Evolutionary conservation across 2,113 vertebrate species (phyloP).

Genomic region (Heterochromis multidens): DNA sequence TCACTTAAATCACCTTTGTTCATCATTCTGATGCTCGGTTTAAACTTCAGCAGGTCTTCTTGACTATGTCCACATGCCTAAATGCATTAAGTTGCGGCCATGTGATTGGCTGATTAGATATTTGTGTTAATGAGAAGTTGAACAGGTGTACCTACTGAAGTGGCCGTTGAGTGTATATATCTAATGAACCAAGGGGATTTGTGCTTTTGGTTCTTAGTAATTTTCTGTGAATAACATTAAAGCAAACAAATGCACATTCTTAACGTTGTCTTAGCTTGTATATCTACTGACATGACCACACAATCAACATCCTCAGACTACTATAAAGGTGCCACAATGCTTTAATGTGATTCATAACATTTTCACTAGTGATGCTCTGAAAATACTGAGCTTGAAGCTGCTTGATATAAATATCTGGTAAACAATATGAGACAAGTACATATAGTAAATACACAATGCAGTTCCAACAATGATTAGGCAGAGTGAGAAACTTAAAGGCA

Average conservation of each 20-base stretch:
- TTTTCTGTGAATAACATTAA: slow-evolving; percentile 18
- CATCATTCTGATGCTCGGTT: neutral
- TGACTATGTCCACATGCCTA: neutral
- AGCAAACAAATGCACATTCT: slow-evolving; percentile 21
- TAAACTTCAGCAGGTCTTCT: neutral
- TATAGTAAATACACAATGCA: slow-evolving; percentile 64
- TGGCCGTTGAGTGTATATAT: neutral
- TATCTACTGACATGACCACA: slow-evolving; percentile 23
- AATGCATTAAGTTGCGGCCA: neutral
- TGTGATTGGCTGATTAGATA: neutral
- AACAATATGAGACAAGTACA: slow-evolving; percentile 69
- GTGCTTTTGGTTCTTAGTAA: slow-evolving; percentile 32
- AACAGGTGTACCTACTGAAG: neutral
- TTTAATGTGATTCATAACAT: slow-evolving; percentile 69
- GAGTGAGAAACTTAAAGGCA: slow-evolving; percentile 47
- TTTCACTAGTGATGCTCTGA: slow-evolving; percentile 59
- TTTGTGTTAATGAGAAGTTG: neutral
- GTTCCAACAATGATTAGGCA: slow-evolving; percentile 58
- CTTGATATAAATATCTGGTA: slow-evolving; percentile 71
- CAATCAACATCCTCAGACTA: slow-evolving; percentile 56
- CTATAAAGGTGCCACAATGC: slow-evolving; percentile 68
- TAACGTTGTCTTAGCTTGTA: neutral
- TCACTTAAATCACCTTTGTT: neutral
- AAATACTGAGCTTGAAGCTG: slow-evolving; percentile 61
- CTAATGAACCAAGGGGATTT: slow-evolving; percentile 9